These are phyloP conservation scores for Pseudorhombus dupliciocellatus DNA, from an alignment of 2,113 vertebrate genomes.

Conservation along the genomic window DNA sequence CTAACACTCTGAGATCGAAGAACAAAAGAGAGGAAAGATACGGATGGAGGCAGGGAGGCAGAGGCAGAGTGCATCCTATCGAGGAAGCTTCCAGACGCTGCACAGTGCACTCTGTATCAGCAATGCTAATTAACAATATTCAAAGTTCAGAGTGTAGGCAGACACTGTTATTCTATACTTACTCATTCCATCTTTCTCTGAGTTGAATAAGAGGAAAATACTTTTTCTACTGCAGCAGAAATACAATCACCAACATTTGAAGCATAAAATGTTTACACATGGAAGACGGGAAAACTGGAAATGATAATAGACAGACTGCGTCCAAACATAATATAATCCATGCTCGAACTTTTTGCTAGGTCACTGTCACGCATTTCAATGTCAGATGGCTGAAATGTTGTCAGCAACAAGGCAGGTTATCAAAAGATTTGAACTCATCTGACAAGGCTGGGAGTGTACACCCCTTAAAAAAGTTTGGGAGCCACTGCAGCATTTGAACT, in stretches of 20 bases:
- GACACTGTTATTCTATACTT: background rate
- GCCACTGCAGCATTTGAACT: background rate
- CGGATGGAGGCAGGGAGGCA: slow-evolving; percentile 2
- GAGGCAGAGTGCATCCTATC: slow-evolving; percentile 6
- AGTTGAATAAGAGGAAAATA: background rate
- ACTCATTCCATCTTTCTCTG: background rate
- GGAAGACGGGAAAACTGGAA: no score
- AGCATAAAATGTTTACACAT: background rate
- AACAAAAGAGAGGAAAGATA: slow-evolving; percentile 45
- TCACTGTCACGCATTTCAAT: no score
- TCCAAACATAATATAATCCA: no score
- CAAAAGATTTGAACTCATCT: background rate
- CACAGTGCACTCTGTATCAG: background rate
- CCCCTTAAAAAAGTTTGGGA: background rate
- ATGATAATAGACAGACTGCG: no score
- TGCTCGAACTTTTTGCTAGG: no score
- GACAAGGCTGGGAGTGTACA: background rate
- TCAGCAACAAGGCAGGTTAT: no score
- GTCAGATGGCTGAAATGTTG: no score
- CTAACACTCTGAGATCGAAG: slow-evolving; percentile 44
- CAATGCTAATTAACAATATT: slow-evolving; percentile 6
- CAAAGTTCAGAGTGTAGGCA: slow-evolving; percentile 4
- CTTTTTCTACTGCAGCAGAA: background rate
- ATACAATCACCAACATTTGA: no score
- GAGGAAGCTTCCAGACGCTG: slow-evolving; percentile 27